These are phyloP conservation scores for Labrus mixtus DNA, from an alignment of 2,113 vertebrate genomes.

Conservation along the genomic window DNA sequence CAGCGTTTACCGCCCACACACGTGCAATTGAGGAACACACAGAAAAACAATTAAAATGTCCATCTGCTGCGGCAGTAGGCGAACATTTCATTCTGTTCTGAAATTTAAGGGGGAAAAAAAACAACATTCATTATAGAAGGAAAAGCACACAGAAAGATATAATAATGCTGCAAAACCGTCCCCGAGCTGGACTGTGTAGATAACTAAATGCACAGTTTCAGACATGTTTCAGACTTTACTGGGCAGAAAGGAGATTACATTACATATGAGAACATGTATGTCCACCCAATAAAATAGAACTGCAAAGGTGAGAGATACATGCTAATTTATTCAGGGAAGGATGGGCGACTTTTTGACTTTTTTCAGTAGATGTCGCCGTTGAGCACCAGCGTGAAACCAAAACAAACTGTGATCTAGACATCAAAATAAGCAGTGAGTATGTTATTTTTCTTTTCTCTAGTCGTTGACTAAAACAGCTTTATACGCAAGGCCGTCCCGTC, in stretches of 20 bases:
- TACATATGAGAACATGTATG: slow-evolving; percentile 22
- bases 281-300: slow-evolving; percentile 15
- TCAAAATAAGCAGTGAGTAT: too few relatives aligned
- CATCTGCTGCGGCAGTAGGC: slow-evolving; percentile 9
- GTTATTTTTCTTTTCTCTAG: too few relatives aligned
- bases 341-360: too few relatives aligned
- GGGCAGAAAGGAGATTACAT: slow-evolving; percentile 24
- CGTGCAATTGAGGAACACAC: slow-evolving; percentile 18
- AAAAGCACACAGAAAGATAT: slow-evolving; percentile 30
- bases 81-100: background rate
- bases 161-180: slow-evolving; percentile 14
- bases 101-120: slow-evolving; percentile 20
- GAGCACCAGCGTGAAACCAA: too few relatives aligned
- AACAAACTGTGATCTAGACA: too few relatives aligned
- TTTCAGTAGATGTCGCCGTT: too few relatives aligned
- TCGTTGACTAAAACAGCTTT: too few relatives aligned
- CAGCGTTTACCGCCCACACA: slow-evolving; percentile 19
- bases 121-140: slow-evolving; percentile 14
- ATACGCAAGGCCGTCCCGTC: too few relatives aligned
- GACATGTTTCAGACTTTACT: slow-evolving; percentile 23
- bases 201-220: slow-evolving; percentile 36
- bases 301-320: slow-evolving; percentile 10
- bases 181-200: slow-evolving; percentile 40
- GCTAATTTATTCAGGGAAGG: slow-evolving; percentile 3
- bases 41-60: slow-evolving; percentile 20